Conservation (phyloP, 92 coral and sea anemone species). For the Nematostella vectensis region DNA sequence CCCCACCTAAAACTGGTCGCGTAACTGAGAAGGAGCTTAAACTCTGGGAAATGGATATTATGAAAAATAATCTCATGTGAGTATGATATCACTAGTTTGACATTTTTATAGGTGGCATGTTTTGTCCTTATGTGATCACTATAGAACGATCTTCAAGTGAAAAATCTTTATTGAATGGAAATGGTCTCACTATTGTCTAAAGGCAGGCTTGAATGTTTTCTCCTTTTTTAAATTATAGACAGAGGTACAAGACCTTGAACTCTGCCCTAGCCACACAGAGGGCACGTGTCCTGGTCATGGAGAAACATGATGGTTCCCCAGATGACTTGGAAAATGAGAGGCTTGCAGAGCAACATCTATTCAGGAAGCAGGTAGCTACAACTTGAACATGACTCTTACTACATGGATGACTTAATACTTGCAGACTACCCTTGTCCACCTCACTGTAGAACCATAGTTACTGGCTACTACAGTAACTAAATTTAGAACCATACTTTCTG, state of each 20-base stretch:
- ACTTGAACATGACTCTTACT: not conserved
- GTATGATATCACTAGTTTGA: no score
- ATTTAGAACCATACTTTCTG: not conserved
- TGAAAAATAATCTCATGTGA: slow-evolving; percentile 37
- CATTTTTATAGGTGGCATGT: no score
- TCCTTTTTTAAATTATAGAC: no score
- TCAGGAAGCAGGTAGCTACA: slow-evolving; percentile 37
- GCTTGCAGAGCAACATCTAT: slow-evolving; percentile 45
- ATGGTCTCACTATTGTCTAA: no score
- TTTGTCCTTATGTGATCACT: no score
- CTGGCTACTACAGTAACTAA: no score
- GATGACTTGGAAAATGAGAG: slow-evolving; percentile 53
- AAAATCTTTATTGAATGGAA: no score
- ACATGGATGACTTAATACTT: not conserved
- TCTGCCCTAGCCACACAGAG: slow-evolving; percentile 41
- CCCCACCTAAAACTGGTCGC: not conserved
- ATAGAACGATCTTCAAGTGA: no score
- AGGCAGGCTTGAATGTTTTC: no score
- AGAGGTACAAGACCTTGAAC: slow-evolving; percentile 32
- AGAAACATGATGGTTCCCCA: slow-evolving; percentile 36
- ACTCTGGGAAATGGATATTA: slow-evolving; percentile 31
- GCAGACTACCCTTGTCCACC: not conserved
- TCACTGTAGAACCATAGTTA: no score
- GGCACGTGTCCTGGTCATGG: slow-evolving; percentile 51
- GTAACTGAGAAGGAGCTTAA: slow-evolving; percentile 9